phyloP scores from a whole-genome alignment of 2,113 vertebrate genomes.

The Clarias gariepinus region DNA sequence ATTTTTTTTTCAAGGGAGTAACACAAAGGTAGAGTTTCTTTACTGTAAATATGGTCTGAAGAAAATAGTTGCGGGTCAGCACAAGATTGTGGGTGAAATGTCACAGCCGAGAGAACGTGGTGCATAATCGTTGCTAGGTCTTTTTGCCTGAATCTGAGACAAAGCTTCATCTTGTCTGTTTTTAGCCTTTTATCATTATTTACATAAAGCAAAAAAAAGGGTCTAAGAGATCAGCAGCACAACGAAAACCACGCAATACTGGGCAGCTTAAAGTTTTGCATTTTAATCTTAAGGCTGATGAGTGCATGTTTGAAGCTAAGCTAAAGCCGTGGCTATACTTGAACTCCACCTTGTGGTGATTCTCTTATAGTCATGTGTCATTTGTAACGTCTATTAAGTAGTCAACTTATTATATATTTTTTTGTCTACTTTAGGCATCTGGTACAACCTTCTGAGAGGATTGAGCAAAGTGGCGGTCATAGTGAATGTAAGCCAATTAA shows the following conservation, averaged over 20 bases:
- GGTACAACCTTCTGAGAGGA: constrained; percentile 95
- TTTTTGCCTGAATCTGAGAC: background rate
- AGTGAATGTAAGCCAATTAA: constrained; percentile 86
- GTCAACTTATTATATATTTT: background rate
- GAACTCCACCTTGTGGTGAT: constrained; percentile 52
- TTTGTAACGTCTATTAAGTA: background rate
- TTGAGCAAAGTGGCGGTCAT: constrained; percentile 96
- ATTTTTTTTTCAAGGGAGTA: background rate
- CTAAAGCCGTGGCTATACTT: background rate
- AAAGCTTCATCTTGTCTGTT: background rate
- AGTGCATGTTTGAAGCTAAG: too few species aligned
- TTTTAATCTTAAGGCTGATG: too few species aligned
- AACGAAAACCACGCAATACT: too few species aligned
- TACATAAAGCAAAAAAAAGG: background rate
- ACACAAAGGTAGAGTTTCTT: background rate
- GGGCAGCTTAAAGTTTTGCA: too few species aligned
- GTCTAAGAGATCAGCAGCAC: too few species aligned
- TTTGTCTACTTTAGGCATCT: constrained; percentile 80
- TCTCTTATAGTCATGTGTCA: background rate
- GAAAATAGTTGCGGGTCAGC: background rate
- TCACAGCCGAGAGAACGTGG: background rate
- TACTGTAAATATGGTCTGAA: background rate
- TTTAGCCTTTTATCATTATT: background rate
- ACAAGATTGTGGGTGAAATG: background rate
- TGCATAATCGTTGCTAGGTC: background rate